These are phyloP conservation scores for Brachionus koreanus DNA, from an alignment of 1,140 invertebrate species.

Conservation along the genomic window DNA sequence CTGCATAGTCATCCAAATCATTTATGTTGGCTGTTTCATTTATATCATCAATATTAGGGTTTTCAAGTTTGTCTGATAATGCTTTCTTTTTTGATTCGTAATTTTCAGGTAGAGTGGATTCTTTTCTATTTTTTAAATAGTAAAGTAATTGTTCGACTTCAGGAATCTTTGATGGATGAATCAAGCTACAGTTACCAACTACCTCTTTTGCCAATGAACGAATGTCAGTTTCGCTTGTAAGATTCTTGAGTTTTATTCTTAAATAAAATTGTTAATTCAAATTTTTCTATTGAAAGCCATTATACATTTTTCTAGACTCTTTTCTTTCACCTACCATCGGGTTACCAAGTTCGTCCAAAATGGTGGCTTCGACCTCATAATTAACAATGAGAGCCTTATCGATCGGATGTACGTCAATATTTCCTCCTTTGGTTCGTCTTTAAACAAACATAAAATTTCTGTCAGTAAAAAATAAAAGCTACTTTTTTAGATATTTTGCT, in stretches of 20 bases:
- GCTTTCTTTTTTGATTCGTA: conserved; percentile 44
- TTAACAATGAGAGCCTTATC: conserved; percentile 83
- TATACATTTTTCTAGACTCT: conserved; percentile 65
- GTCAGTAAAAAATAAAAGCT: background rate
- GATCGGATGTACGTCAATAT: conserved; percentile 81
- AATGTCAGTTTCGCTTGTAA: conserved; percentile 76
- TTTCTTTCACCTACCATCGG: conserved; percentile 79
- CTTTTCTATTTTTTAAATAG: conserved; percentile 79
- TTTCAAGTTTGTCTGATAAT: conserved; percentile 56
- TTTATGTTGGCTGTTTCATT: conserved; percentile 69
- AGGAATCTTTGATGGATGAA: conserved; percentile 74
- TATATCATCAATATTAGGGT: conserved; percentile 55
- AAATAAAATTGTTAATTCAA: background rate
- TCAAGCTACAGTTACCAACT: conserved; percentile 79
- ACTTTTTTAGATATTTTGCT: conserved; percentile 44
- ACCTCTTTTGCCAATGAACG: conserved; percentile 76
- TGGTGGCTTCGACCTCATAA: conserved; percentile 80
- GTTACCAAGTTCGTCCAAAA: conserved; percentile 75
- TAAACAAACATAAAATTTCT: background rate
- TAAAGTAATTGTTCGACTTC: conserved; percentile 87
- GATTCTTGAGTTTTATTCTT: conserved; percentile 75
- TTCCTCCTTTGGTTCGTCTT: conserved; percentile 75
- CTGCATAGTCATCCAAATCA: conserved; percentile 80
- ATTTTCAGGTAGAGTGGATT: conserved; percentile 53
- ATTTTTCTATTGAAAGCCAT: conserved; percentile 45